Evolutionary conservation across 2,888 invertebrate genomes (phyloP).

Genomic region (Xestia c-nigrum): DNA sequence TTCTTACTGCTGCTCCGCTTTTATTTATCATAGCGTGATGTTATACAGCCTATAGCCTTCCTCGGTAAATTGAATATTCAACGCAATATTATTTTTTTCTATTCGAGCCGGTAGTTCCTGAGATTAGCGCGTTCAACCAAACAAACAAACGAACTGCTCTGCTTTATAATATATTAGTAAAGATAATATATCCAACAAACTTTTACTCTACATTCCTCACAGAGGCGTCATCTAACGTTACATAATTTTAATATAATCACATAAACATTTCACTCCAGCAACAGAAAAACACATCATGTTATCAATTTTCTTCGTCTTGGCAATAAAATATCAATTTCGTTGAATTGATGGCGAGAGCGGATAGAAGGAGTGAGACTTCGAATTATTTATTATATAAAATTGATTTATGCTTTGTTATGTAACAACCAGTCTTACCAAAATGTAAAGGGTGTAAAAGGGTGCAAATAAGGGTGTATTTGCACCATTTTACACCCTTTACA

Average conservation of each 20-base stretch:
- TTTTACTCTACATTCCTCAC: background rate
- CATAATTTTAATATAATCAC: background rate
- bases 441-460: background rate
- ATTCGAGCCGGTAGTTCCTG: no score
- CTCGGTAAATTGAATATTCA: no score
- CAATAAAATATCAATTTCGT: constrained; percentile 57
- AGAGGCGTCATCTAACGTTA: background rate
- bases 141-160: no score
- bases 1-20: no score
- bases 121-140: no score
- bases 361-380: background rate
- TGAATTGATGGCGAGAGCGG: constrained; percentile 39
- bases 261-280: constrained; percentile 8
- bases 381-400: constrained; percentile 24
- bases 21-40: no score
- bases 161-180: no score
- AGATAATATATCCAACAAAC: no score
- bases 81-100: no score
- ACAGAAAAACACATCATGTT: constrained; percentile 13
- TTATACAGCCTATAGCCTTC: no score
- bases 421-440: background rate
- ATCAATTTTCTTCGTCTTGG: constrained; percentile 29
- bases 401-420: constrained; percentile 23
- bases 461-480: no score
- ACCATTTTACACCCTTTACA: no score